Evolutionary conservation across 2,888 invertebrate genomes (phyloP).

Genomic region (Lapara coniferarum): DNA sequence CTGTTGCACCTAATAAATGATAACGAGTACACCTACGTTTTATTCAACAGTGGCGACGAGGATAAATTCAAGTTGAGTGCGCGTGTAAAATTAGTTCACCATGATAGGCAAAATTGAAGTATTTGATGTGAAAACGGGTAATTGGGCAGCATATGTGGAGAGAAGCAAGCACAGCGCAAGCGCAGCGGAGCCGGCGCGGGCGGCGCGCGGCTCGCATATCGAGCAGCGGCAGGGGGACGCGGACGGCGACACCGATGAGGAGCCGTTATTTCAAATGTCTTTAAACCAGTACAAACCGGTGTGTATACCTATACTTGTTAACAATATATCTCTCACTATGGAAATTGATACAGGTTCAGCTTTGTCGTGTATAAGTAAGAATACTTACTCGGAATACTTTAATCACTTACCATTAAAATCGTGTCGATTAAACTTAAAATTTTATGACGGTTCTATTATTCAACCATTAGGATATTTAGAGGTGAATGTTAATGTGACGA

Average conservation of each 20-base stretch:
- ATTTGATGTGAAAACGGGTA: not conserved
- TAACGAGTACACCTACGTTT: too few species aligned
- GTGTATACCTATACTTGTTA: slow-evolving; percentile 30
- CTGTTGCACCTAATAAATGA: too few species aligned
- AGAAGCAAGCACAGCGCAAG: too few species aligned
- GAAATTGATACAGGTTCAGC: slow-evolving; percentile 40
- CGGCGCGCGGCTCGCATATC: too few species aligned
- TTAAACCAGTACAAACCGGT: slow-evolving; percentile 31
- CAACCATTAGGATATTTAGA: slow-evolving; percentile 34
- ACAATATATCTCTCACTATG: slow-evolving; percentile 34
- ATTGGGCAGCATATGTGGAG: slow-evolving; percentile 16
- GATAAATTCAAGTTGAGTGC: too few species aligned
- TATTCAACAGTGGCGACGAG: too few species aligned
- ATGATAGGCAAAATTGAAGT: too few species aligned
- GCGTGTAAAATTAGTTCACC: too few species aligned
- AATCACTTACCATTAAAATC: slow-evolving; percentile 28
- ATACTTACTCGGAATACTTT: slow-evolving; percentile 24
- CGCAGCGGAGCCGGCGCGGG: too few species aligned
- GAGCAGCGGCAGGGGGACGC: too few species aligned
- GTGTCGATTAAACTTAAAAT: slow-evolving; percentile 27
- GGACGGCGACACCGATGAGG: too few species aligned
- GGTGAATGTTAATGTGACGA: slow-evolving; percentile 26
- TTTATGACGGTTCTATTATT: slow-evolving; percentile 35
- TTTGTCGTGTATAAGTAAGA: slow-evolving; percentile 38
- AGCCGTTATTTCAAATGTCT: too few species aligned